These are phyloP conservation scores for Nephrotoma guestfalica DNA, from an alignment of 2,888 invertebrate genomes.

Conservation along the genomic window DNA sequence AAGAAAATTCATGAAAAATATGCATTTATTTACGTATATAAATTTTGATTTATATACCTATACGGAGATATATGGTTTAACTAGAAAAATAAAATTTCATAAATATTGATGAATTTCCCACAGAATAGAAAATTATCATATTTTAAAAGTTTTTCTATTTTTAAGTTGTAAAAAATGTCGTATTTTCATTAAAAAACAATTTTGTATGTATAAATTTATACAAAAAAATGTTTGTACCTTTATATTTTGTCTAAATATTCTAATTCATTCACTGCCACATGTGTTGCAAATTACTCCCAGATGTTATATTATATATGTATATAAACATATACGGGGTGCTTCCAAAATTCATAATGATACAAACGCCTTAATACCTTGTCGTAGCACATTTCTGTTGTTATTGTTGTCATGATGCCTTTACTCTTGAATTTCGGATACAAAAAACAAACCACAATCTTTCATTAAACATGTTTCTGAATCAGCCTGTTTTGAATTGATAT, in stretches of 20 bases:
- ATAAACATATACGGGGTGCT: not conserved
- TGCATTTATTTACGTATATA: not conserved
- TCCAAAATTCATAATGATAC: too few relatives aligned
- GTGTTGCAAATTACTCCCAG: constrained; percentile 9
- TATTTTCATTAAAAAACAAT: constrained; percentile 12
- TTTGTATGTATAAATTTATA: constrained; percentile 6
- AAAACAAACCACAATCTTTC: too few relatives aligned
- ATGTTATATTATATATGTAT: not conserved
- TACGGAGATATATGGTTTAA: not conserved
- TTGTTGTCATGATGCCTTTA: too few relatives aligned
- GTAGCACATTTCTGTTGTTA: too few relatives aligned
- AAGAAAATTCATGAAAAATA: too few relatives aligned
- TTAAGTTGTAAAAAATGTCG: constrained; percentile 3
- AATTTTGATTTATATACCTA: not conserved
- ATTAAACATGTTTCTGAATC: too few relatives aligned
- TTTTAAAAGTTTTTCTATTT: not conserved
- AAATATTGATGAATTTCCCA: not conserved
- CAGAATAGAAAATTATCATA: not conserved
- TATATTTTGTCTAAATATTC: constrained; percentile 10
- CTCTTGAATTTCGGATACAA: too few relatives aligned
- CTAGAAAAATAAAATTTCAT: not conserved
- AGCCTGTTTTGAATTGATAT: too few relatives aligned
- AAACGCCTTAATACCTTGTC: too few relatives aligned
- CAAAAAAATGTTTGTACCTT: not conserved
- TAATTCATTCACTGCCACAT: constrained; percentile 12